A percentile compares a stretch with the other conserved stretches of the same genome.
Evolutionary conservation across 2,113 vertebrate genomes (phyloP).

Genomic region (Emydocephalus ijimae): DNA sequence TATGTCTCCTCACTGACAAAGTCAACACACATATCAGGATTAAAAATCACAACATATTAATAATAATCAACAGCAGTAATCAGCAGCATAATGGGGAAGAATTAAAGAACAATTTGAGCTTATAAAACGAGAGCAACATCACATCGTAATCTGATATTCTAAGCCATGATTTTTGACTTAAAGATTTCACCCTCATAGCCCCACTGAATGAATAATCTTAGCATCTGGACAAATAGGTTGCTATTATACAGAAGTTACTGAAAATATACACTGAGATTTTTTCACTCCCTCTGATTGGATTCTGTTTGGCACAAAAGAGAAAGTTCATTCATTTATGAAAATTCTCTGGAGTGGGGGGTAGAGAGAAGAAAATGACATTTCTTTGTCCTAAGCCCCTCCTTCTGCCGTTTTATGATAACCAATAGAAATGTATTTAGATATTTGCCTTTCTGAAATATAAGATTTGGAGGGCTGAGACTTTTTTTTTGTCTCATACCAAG

Average conservation of each 20-base stretch:
- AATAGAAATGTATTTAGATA: slow-evolving; percentile 45
- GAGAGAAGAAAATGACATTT: background rate
- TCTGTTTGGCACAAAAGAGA: slow-evolving; percentile 4
- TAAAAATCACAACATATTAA: background rate
- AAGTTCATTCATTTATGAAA: background rate
- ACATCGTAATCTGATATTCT: background rate
- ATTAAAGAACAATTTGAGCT: background rate
- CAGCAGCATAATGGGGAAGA: background rate
- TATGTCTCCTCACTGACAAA: background rate
- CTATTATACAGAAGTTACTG: background rate
- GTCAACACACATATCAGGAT: background rate
- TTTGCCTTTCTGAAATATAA: slow-evolving; percentile 45
- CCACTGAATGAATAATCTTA: background rate
- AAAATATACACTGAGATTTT: background rate
- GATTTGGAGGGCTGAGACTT: slow-evolving; percentile 36
- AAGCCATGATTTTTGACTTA: background rate
- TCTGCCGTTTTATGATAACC: slow-evolving; percentile 28
- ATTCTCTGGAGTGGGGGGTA: fast-evolving
- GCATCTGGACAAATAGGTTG: background rate
- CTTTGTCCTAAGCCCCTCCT: background rate
- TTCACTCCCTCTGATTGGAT: fast-evolving
- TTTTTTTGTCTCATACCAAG: slow-evolving; percentile 48
- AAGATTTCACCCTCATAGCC: background rate
- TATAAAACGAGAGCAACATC: background rate
- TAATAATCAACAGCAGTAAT: background rate